Evolutionary conservation across 2,888 invertebrate genomes (phyloP).

Genomic region (Pandemis cinnamomeana): DNA sequence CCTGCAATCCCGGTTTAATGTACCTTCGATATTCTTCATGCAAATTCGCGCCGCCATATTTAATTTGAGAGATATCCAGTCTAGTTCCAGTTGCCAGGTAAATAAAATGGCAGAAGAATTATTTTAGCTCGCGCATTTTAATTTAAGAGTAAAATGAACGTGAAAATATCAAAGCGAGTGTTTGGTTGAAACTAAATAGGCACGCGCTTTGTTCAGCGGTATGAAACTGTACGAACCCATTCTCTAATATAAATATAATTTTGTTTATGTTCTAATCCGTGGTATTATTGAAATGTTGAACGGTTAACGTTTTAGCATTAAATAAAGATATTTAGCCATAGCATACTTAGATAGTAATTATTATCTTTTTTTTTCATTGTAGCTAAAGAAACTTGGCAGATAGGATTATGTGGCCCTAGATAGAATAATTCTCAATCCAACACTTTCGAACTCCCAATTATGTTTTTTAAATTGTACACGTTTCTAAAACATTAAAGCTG

Average conservation of each 20-base stretch:
- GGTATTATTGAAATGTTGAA: neutral
- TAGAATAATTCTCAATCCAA: neutral
- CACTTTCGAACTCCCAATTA: neutral
- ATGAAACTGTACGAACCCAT: neutral
- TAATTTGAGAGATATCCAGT: conserved; percentile 36
- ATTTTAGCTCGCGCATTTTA: conserved; percentile 33
- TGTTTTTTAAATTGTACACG: too few relatives aligned
- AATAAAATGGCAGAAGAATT: conserved; percentile 30
- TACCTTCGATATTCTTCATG: conserved; percentile 47
- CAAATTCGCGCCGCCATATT: conserved; percentile 43
- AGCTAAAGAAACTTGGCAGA: neutral
- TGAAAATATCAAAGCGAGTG: conserved; percentile 20
- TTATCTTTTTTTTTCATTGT: neutral
- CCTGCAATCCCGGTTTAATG: conserved; percentile 43
- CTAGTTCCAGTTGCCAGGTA: conserved; percentile 41
- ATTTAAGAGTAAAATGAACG: conserved; percentile 34
- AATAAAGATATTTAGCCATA: neutral
- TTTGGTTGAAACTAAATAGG: conserved; percentile 14
- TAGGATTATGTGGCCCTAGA: too few relatives aligned
- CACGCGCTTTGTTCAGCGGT: neutral
- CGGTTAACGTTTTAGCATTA: neutral
- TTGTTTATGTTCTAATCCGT: neutral
- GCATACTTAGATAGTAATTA: neutral
- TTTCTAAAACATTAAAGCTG: too few relatives aligned
- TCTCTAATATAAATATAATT: neutral